Base-by-base conservation (phyloP, 2,888 invertebrate genomes). In the Torymus texanus region DNA sequence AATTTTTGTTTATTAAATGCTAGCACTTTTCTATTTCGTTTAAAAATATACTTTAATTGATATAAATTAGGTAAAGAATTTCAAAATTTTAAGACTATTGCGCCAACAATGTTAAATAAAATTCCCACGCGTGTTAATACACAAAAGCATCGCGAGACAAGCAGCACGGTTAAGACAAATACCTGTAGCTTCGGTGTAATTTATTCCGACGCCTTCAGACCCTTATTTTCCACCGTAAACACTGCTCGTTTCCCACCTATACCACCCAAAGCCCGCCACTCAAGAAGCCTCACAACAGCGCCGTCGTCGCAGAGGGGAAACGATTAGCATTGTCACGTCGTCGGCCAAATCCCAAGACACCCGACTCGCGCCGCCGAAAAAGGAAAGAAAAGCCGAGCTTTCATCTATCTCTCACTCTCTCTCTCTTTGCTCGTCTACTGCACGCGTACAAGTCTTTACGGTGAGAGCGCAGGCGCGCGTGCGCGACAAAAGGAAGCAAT, bases 401-500 rank as follows among this genome's bases (percentile, higher is more conserved):
- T 50, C 41, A 55, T 24, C 29, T 55, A 51, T 71, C 41, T 53
- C 5, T 41, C 41, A 1, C 41, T 41, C 41, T 41, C 41, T 41
- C 41, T 41, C 41, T 41, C 41, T 41, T 41, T 41, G 41, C 41
- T 41, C 41, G 8, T 41, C 41, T 41, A 41, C 41, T 41, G 41
- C 56, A 56, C 56, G 24, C 55, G 41, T 29, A 16, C 41, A 8
- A 41, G 14, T 71, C 16, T 73, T 24, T 62, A 55, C 18, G 14
- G 13, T 11, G 29, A 70, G 58, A 74, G 58, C 65, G 21, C 21
- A 2, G 2, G 50, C 65, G 41, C 8, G 41, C 55, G 41, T 41
- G 41, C n/a, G 41, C 63, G 78, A 74, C 74, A 74, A 78, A 78
- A 56, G 78, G 56, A 78, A 58, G 62, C 63, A 74, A 74, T 78